These are phyloP conservation scores for Drosophila borborema DNA, from an alignment of 2,888 invertebrate genomes.

Conservation along the genomic window DNA sequence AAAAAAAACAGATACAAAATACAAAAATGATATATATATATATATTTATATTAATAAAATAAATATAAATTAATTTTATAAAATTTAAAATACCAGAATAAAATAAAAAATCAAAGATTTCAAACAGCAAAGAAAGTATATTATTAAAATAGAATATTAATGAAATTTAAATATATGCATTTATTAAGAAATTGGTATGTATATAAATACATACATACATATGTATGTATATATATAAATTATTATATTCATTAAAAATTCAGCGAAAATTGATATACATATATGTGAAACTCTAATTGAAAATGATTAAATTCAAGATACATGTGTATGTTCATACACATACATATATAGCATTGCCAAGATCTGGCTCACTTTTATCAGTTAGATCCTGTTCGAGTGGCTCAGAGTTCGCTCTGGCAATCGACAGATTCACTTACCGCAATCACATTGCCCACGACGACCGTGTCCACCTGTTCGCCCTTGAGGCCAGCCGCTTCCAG, in stretches of 20 bases:
- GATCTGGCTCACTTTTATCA: not conserved
- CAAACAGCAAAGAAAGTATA: too few relatives aligned
- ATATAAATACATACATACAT: not conserved
- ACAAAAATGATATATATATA: too few relatives aligned
- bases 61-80: too few relatives aligned
- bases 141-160: too few relatives aligned
- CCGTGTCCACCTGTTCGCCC: conserved; percentile 94
- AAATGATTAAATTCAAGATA: conserved; percentile 1
- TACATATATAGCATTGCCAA: not conserved
- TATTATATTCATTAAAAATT: not conserved
- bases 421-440: conserved; percentile 87
- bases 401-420: not conserved
- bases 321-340: not conserved
- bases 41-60: too few relatives aligned
- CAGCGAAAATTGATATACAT: not conserved
- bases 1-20: too few relatives aligned
- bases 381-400: not conserved
- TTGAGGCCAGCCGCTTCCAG: conserved; percentile 91
- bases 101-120: too few relatives aligned
- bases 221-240: not conserved
- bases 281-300: not conserved
- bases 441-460: conserved; percentile 95
- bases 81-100: too few relatives aligned
- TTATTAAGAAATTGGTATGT: too few relatives aligned
- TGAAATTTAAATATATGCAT: too few relatives aligned